These are phyloP conservation scores for Protonibea diacanthus DNA, from an alignment of 2,797 vertebrate species.

Conservation along the genomic window DNA sequence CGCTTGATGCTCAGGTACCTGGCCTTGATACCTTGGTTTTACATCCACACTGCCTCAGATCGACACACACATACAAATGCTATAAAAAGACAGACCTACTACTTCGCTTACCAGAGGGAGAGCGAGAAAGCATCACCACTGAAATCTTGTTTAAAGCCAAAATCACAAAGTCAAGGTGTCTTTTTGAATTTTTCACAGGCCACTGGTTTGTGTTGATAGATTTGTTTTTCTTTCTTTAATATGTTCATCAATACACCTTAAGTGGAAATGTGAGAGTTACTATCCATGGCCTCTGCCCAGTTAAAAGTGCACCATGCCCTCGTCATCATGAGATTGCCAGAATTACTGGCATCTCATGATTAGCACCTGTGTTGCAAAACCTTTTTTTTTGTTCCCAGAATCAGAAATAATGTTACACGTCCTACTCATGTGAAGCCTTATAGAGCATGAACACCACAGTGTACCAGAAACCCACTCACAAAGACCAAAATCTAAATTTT, in stretches of 20 bases:
- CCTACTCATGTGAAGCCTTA: background rate
- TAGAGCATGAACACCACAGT: background rate
- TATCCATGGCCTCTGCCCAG: background rate
- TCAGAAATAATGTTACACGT: background rate
- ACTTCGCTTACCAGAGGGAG: background rate
- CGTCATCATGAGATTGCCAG: no score
- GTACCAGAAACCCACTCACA: background rate
- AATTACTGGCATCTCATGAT: background rate
- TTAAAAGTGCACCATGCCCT: background rate
- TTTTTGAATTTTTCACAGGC: background rate
- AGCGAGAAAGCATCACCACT: background rate
- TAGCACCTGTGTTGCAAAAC: background rate
- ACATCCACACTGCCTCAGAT: slow-evolving; percentile 7
- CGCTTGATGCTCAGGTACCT: background rate
- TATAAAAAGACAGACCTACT: background rate
- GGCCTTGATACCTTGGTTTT: background rate
- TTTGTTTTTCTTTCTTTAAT: background rate
- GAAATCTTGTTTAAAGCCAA: background rate
- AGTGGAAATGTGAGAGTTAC: background rate
- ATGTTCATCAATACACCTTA: background rate
- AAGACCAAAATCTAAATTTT: background rate
- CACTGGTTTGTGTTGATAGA: background rate
- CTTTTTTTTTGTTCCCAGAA: background rate
- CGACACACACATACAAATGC: background rate
- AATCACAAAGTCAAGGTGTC: background rate